Percentiles rank a stretch among this genome's conserved stretches.
These are phyloP conservation scores for Arctocebus calabarensis DNA, from an alignment of 2,797 vertebrate genomes.

Conservation along the genomic window DNA sequence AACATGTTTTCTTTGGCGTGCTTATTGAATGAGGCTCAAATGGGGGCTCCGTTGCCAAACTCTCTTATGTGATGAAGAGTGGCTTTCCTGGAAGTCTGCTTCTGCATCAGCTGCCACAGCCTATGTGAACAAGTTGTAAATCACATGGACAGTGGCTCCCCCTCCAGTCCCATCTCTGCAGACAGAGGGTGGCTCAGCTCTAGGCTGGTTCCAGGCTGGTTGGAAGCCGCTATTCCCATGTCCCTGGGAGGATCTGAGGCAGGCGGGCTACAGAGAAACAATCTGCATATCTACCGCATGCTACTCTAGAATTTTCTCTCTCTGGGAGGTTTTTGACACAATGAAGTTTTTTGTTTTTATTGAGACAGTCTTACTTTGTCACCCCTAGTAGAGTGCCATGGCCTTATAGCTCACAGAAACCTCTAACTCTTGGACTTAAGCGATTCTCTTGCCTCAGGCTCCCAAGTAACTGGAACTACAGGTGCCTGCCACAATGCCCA, in stretches of 20 bases:
- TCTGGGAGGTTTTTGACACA: neutral
- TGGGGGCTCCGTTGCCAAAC: slow-evolving; percentile 55
- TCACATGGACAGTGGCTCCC: neutral
- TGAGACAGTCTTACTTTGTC: too few relatives aligned
- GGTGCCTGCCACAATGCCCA: too few relatives aligned
- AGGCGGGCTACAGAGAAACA: neutral
- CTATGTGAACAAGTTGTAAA: neutral
- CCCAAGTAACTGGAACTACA: too few relatives aligned
- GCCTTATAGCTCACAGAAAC: too few relatives aligned
- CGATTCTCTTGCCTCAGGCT: too few relatives aligned
- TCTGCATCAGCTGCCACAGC: neutral
- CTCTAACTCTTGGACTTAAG: too few relatives aligned
- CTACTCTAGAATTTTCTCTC: neutral
- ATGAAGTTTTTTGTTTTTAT: too few relatives aligned
- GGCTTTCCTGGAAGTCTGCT: neutral
- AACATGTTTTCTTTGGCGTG: slow-evolving; percentile 80
- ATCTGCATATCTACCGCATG: fast-evolving
- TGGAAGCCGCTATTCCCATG: neutral
- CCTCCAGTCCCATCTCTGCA: neutral
- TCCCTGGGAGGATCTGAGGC: neutral
- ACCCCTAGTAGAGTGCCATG: too few relatives aligned
- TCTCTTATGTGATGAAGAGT: slow-evolving; percentile 60
- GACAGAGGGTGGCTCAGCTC: neutral
- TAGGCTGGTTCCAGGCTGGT: neutral
- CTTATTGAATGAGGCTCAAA: slow-evolving; percentile 38